Percentiles rank a stretch among this genome's conserved stretches.
Conservation (phyloP, 2,797 vertebrate genomes). For the Muraenolepis orangiensis region DNA sequence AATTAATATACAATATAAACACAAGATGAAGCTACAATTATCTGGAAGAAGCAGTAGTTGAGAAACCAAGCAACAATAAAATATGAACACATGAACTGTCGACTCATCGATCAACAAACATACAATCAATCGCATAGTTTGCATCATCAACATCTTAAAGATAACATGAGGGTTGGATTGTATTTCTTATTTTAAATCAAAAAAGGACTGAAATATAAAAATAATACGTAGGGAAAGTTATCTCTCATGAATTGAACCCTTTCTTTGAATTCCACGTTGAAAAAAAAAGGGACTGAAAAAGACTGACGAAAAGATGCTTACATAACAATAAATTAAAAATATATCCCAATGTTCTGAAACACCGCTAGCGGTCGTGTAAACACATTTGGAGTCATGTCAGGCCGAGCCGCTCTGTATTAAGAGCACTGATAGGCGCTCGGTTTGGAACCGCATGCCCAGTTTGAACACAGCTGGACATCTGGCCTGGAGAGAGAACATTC, state of each 20-base stretch:
- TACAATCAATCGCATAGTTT: too few species aligned
- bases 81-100: background rate
- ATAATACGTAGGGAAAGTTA: background rate
- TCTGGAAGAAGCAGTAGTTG: background rate
- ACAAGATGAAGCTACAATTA: background rate
- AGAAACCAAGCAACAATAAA: background rate
- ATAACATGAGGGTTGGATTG: too few species aligned
- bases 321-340: constrained; percentile 10
- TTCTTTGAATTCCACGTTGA: background rate
- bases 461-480: constrained; percentile 54
- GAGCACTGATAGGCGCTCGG: constrained; percentile 26
- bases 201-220: background rate
- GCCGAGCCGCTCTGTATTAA: constrained; percentile 45
- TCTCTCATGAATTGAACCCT: background rate
- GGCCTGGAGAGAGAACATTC: constrained; percentile 29
- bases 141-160: too few species aligned
- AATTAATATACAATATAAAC: background rate
- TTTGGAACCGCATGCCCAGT: constrained; percentile 32
- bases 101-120: too few species aligned
- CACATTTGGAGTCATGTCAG: constrained; percentile 50
- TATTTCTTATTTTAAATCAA: too few species aligned
- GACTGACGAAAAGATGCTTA: constrained; percentile 20
- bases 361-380: constrained; percentile 43
- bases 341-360: too few species aligned
- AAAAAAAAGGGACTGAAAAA: background rate